Evolutionary conservation across 2,797 vertebrate species (phyloP).

Genomic region (Cryptoprocta ferox): DNA sequence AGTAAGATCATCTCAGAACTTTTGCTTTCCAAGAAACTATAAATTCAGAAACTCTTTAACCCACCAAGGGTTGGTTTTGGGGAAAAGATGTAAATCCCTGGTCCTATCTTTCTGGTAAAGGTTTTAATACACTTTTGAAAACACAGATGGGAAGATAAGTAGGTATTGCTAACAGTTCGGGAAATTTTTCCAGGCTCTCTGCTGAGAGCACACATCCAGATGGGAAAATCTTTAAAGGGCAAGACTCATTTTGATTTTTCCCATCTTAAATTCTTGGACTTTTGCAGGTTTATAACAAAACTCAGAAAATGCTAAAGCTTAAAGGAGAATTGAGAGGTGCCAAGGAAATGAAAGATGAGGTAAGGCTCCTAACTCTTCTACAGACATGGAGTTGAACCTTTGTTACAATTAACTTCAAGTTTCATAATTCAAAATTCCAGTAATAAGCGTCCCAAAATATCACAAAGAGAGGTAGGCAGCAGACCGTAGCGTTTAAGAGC

Average conservation of each 20-base stretch:
- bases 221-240: conserved; percentile 58
- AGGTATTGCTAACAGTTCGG: not conserved
- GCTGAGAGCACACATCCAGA: conserved; percentile 38
- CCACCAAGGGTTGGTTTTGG: not conserved
- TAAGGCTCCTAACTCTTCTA: conserved; percentile 53
- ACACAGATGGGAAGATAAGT: conserved; percentile 25
- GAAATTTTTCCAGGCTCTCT: conserved; percentile 39
- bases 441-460: conserved; percentile 35
- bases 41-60: conserved; percentile 22
- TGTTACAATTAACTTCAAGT: not conserved
- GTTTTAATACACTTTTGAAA: conserved; percentile 54
- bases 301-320: conserved; percentile 81
- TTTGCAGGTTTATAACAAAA: conserved; percentile 83
- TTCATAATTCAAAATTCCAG: conserved; percentile 39
- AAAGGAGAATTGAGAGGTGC: conserved; percentile 78
- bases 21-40: conserved; percentile 26
- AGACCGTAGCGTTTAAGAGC: not conserved
- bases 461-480: not conserved
- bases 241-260: conserved; percentile 56
- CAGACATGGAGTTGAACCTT: not conserved
- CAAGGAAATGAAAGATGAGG: conserved; percentile 82
- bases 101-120: not conserved
- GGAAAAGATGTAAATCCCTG: conserved; percentile 25
- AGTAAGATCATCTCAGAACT: not conserved
- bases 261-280: conserved; percentile 69